Percentiles rank a stretch among this genome's conserved stretches.
phyloP scores from a whole-genome alignment of 2,888 invertebrate species.

The Drosophila monieri region DNA sequence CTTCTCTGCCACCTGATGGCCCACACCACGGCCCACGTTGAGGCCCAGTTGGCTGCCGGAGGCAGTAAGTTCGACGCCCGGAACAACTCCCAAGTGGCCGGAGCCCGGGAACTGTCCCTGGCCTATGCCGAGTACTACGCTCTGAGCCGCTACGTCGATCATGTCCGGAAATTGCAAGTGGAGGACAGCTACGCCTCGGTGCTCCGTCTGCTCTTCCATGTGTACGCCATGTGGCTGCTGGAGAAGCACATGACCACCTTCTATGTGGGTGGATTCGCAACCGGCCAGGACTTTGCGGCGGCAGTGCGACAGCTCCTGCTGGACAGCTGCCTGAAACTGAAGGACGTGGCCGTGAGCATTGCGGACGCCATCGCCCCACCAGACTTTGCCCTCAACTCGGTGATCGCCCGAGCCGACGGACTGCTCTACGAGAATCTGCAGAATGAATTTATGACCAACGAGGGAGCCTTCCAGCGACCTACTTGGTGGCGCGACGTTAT shows the following conservation, averaged over 20 bases:
- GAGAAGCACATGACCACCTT: slow-evolving; percentile 90
- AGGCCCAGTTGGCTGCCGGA: slow-evolving; percentile 85
- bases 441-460: slow-evolving; percentile 88
- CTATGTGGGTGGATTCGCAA: slow-evolving; percentile 86
- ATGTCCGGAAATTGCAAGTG: slow-evolving; percentile 81
- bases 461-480: slow-evolving; percentile 89
- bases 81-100: slow-evolving; percentile 92
- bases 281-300: slow-evolving; percentile 85
- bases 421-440: slow-evolving; percentile 88
- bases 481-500: slow-evolving; percentile 89
- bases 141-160: slow-evolving; percentile 81
- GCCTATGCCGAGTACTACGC: slow-evolving; percentile 91
- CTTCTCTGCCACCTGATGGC: slow-evolving; percentile 91
- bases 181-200: slow-evolving; percentile 78
- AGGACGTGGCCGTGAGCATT: slow-evolving; percentile 90
- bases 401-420: slow-evolving; percentile 93
- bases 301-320: slow-evolving; percentile 88
- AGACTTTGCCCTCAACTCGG: slow-evolving; percentile 94
- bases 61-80: slow-evolving; percentile 90
- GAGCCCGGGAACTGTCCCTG: slow-evolving; percentile 89
- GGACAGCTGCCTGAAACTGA: slow-evolving; percentile 88
- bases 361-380: slow-evolving; percentile 95
- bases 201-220: slow-evolving; percentile 85
- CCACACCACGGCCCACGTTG: slow-evolving; percentile 87
- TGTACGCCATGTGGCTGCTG: slow-evolving; percentile 86